Evolutionary conservation across 2,113 vertebrate genomes (phyloP).

Genomic region (Cyanoderma ruficeps): DNA sequence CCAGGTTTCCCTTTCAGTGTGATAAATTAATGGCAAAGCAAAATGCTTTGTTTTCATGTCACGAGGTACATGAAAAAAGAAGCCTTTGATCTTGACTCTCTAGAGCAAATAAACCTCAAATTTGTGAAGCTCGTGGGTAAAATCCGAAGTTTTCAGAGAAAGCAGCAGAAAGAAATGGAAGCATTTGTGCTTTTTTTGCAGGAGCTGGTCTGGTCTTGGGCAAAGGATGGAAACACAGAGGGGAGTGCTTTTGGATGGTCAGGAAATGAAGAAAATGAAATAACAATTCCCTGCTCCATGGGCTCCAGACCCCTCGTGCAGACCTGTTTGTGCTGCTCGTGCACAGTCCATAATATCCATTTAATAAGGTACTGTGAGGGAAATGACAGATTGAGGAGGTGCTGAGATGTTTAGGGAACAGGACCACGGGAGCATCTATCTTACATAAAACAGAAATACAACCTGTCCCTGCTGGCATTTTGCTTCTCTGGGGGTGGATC

Average conservation of each 20-base stretch:
- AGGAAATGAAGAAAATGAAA: background rate
- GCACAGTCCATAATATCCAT: background rate
- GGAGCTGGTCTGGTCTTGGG: background rate
- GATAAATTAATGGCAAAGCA: background rate
- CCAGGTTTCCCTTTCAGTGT: background rate
- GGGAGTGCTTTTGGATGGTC: background rate
- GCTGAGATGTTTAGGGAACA: background rate
- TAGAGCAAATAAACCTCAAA: background rate
- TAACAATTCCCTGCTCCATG: background rate
- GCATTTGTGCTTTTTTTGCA: background rate
- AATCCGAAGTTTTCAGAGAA: background rate
- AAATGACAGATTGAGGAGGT: slow-evolving; percentile 38
- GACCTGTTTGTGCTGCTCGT: background rate
- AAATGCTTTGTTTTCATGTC: background rate
- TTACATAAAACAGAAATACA: slow-evolving; percentile 46
- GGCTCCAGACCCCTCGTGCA: background rate
- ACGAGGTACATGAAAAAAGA: background rate
- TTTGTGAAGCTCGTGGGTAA: background rate
- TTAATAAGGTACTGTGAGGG: background rate
- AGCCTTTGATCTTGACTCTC: background rate
- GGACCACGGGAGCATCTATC: slow-evolving; percentile 7
- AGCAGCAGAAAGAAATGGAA: background rate
- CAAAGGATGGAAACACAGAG: background rate
- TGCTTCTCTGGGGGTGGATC: slow-evolving; percentile 14
- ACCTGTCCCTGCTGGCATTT: slow-evolving; percentile 27